phyloP scores from a whole-genome alignment of 2,113 vertebrate genomes.

The Sporophila hypoxantha region DNA sequence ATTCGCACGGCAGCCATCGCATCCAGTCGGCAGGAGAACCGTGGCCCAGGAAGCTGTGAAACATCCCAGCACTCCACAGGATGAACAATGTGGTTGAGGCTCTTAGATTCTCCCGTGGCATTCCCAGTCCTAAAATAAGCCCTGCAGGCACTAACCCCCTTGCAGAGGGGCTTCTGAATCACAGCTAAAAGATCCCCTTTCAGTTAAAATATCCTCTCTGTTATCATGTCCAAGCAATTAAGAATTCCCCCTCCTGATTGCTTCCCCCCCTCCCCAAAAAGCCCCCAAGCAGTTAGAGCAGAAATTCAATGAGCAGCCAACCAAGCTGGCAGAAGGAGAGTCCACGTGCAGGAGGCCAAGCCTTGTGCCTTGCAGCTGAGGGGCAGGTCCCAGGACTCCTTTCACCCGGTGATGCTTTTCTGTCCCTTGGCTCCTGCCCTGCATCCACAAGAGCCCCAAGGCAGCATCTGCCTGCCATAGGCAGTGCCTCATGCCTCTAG shows the following conservation, averaged over 20 bases:
- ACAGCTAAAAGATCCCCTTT: background rate
- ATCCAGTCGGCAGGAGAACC: background rate
- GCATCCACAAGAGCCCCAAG: background rate
- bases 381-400: background rate
- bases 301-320: background rate
- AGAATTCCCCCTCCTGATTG: background rate
- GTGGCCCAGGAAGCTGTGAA: background rate
- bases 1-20: background rate
- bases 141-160: background rate
- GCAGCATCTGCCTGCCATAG: background rate
- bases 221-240: background rate
- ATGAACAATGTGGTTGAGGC: rapidly evolving
- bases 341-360: background rate
- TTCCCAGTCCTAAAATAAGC: background rate
- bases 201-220: background rate
- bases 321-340: rapidly evolving
- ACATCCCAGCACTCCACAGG: background rate
- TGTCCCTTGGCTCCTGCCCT: background rate
- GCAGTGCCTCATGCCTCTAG: rapidly evolving
- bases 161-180: background rate
- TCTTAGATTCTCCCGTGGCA: background rate
- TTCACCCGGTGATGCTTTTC: background rate
- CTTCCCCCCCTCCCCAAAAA: background rate
- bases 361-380: background rate
- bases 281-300: background rate